Evolutionary conservation across 1,140 invertebrate genomes (phyloP).

Genomic region (Brachionus manjavacas): DNA sequence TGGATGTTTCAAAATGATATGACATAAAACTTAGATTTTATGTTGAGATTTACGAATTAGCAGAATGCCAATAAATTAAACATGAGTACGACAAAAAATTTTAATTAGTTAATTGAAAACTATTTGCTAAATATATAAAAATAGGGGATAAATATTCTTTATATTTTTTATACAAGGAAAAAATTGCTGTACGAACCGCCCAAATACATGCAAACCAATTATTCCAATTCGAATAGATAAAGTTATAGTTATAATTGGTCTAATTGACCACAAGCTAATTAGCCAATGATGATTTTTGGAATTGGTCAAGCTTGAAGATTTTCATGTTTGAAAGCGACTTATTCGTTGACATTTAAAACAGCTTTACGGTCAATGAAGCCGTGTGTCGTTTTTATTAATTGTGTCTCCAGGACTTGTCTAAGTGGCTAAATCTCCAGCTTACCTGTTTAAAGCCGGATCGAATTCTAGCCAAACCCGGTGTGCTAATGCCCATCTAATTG

Average conservation of each 20-base stretch:
- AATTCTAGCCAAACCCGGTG: neutral
- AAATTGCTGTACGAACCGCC: neutral
- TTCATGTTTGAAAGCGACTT: neutral
- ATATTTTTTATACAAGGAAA: neutral
- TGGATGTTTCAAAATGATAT: neutral
- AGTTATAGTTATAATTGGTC: neutral
- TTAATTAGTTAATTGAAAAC: conserved; percentile 40
- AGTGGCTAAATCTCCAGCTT: conserved; percentile 36
- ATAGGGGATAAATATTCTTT: neutral
- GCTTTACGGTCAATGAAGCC: conserved; percentile 37
- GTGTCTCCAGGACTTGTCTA: conserved; percentile 33
- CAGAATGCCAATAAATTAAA: conserved; percentile 34
- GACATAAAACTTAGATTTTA: neutral
- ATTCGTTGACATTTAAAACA: neutral
- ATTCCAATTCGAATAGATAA: neutral
- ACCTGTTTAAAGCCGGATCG: neutral
- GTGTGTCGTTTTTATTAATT: conserved; percentile 32
- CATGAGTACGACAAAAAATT: neutral
- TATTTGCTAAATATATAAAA: neutral
- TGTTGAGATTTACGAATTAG: conserved; percentile 16
- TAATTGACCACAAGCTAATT: neutral
- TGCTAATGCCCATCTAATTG: neutral
- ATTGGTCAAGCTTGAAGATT: conserved; percentile 10
- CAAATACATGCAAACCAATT: neutral
- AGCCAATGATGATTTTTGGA: neutral